Evolutionary conservation across 2,888 invertebrate species (phyloP), one percentile per base, ranked within the genome.

Genomic region (Eurytoma californica): DNA sequence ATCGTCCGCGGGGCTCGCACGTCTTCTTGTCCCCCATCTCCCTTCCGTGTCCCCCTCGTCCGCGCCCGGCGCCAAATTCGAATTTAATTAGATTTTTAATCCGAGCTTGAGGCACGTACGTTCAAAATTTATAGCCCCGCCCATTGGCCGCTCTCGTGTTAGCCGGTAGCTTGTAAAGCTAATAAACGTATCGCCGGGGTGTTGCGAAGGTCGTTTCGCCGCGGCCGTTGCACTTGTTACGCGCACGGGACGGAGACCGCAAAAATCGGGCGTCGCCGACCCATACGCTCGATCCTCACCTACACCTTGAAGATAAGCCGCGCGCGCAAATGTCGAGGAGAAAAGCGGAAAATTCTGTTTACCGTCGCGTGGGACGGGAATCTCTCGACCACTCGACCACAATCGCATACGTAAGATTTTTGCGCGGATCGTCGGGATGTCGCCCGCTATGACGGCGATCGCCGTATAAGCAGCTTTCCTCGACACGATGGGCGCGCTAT

Each of bases 261-360:
- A n/a, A 53, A n/a, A 53, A 53, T 53, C 16, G n/a, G 14, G 53
- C n/a, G n/a, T 14, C 53, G 53, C 13, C 60, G 60, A 9, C 28
- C 24, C 28, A 28, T 28, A 14, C 3, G 24, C 28, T 60, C 28
- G 28, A 60, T 60, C 9, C 60, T 24, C 28, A 24, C 24, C 24
- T 2, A 24, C 24, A 24, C 24, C 24, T 24, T 24, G 60, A 9
- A 60, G 28, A 60, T 60, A 65, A 47, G 18, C 47, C 47, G 4
- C 16, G 20, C 47, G 53, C 13, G 18, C 13, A 12, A 24, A 66
- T 20, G 39, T 39, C 39, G 39, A 24, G 7, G 5, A 39, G 30
- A 24, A 39, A 69, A 39, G 9, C 57, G 57, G 30, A 69, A 69
- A 69, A 69, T 69, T 57, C 28, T 30, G 69, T 30, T 57, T 18